phyloP scores from a whole-genome alignment of 2,888 invertebrate species.

The Chloroclystis v-ata region DNA sequence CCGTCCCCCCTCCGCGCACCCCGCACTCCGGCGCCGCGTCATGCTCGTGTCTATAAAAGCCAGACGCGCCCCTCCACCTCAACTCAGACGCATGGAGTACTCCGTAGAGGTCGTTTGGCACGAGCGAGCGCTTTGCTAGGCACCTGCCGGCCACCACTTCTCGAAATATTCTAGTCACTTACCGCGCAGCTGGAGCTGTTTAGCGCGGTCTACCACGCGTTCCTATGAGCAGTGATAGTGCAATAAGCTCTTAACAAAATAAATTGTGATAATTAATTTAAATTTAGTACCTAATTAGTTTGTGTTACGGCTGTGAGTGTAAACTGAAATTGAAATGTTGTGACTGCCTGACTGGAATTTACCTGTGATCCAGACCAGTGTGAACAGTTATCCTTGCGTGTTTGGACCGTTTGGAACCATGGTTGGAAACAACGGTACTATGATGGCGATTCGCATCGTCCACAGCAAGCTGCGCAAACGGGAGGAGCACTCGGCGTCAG shows the following conservation, averaged over 20 bases:
- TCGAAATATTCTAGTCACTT: slow-evolving; percentile 76
- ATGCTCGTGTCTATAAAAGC: slow-evolving; percentile 68
- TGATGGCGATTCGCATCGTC: slow-evolving; percentile 93
- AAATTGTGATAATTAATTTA: slow-evolving; percentile 76
- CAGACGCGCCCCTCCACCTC: slow-evolving; percentile 67
- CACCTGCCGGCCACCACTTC: slow-evolving; percentile 76
- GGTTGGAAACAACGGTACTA: slow-evolving; percentile 91
- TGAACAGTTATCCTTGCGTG: slow-evolving; percentile 68
- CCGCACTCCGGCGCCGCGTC: slow-evolving; percentile 56
- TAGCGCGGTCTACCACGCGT: slow-evolving; percentile 74
- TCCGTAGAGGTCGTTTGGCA: slow-evolving; percentile 80
- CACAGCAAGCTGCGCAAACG: slow-evolving; percentile 93
- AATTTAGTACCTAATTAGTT: slow-evolving; percentile 71
- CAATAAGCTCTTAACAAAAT: slow-evolving; percentile 71
- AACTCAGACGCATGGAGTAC: slow-evolving; percentile 80
- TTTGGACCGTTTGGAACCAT: slow-evolving; percentile 77
- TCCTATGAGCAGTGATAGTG: slow-evolving; percentile 78
- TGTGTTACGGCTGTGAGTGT: slow-evolving; percentile 76
- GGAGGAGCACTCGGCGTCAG: slow-evolving; percentile 86
- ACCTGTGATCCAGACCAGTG: slow-evolving; percentile 73
- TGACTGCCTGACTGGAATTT: slow-evolving; percentile 76
- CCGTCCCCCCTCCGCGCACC: slow-evolving; percentile 36
- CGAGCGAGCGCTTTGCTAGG: slow-evolving; percentile 80
- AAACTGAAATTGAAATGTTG: slow-evolving; percentile 70
- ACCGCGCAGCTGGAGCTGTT: slow-evolving; percentile 71